Evolutionary conservation across 2,113 vertebrate genomes (phyloP).

Genomic region (Centropristis striata): DNA sequence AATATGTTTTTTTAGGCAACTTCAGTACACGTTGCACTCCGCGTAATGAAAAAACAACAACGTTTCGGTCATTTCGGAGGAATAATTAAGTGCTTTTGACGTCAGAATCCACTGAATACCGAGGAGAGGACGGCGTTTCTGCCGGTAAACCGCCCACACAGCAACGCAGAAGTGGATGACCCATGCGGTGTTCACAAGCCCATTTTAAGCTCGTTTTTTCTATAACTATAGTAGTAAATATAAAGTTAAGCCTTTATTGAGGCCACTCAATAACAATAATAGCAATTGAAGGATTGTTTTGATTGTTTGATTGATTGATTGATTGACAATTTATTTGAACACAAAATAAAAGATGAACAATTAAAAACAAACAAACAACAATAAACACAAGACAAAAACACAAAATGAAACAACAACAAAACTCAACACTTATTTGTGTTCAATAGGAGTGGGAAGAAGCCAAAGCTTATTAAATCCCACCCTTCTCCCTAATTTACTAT

Average conservation of each 20-base stretch:
- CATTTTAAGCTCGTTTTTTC: not conserved
- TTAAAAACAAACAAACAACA: too few relatives aligned
- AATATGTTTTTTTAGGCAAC: fast-evolving
- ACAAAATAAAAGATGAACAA: too few relatives aligned
- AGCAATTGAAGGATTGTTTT: fast-evolving
- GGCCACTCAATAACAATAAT: not conserved
- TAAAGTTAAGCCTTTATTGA: fast-evolving
- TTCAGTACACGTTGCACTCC: not conserved
- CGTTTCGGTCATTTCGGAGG: not conserved
- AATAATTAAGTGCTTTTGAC: not conserved
- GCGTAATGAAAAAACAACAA: not conserved
- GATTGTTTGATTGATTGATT: too few relatives aligned
- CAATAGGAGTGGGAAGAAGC: too few relatives aligned
- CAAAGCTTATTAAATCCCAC: too few relatives aligned
- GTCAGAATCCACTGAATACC: not conserved
- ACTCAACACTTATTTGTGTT: too few relatives aligned
- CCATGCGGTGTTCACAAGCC: slow-evolving; percentile 28
- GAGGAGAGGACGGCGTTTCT: not conserved
- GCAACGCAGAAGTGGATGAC: not conserved
- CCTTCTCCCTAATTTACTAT: too few relatives aligned
- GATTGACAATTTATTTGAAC: too few relatives aligned
- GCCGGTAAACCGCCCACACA: slow-evolving; percentile 40
- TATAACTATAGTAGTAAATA: fast-evolving
- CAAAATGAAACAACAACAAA: too few relatives aligned
- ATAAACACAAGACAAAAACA: too few relatives aligned